Percentiles rank a stretch among this genome's conserved stretches.
Conservation (phyloP, 2,113 vertebrate species). For the Hippocampus mohnikei region DNA sequence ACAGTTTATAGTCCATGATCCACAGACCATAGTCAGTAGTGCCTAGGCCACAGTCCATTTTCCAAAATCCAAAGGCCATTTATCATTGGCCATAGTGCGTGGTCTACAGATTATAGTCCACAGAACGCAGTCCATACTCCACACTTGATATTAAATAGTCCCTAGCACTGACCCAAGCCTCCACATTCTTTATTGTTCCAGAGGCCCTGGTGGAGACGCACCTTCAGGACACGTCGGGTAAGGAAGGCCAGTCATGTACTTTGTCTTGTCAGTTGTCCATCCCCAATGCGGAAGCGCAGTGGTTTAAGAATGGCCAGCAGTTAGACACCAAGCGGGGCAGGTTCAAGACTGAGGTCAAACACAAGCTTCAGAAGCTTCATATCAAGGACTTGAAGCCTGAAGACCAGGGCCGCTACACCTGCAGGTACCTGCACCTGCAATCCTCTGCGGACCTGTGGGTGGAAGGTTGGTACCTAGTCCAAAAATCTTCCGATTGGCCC, state of each 20-base stretch:
- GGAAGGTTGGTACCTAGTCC: conserved; percentile 76
- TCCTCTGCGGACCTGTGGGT: conserved; percentile 87
- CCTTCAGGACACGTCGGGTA: conserved; percentile 87
- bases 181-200: conserved; percentile 56
- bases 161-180: neutral
- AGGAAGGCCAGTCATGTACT: conserved; percentile 85
- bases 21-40: neutral
- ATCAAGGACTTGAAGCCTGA: conserved; percentile 87
- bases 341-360: conserved; percentile 82
- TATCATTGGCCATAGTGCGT: neutral
- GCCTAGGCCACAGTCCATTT: neutral
- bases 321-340: conserved; percentile 84
- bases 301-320: conserved; percentile 87
- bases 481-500: conserved; percentile 34
- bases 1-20: neutral
- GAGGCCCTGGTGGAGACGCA: conserved; percentile 86
- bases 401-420: conserved; percentile 88
- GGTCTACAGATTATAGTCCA: neutral
- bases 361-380: conserved; percentile 89
- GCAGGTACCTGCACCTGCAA: conserved; percentile 83
- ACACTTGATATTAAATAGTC: neutral
- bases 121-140: neutral
- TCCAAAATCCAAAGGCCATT: neutral
- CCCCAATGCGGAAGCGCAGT: conserved; percentile 87
- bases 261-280: conserved; percentile 91